These are phyloP conservation scores for Leuctra nigra DNA, from an alignment of 2,888 invertebrate genomes.

Conservation along the genomic window DNA sequence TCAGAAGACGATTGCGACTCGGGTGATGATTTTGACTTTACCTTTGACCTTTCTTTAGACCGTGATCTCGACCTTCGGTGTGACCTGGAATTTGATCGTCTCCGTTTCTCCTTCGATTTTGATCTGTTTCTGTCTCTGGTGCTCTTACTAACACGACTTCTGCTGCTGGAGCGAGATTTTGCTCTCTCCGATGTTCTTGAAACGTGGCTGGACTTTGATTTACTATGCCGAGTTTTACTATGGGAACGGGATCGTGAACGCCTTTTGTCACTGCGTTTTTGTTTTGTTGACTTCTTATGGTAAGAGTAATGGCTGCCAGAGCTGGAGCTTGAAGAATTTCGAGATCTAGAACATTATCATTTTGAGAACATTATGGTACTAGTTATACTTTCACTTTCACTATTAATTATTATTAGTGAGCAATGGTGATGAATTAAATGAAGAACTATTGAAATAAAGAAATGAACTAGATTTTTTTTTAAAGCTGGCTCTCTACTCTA, in stretches of 20 bases:
- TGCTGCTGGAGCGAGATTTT: constrained; percentile 23
- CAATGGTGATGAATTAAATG: too few relatives aligned
- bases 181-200: background rate
- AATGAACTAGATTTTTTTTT: too few relatives aligned
- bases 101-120: background rate
- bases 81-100: constrained; percentile 9
- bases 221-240: constrained; percentile 22
- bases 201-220: constrained; percentile 14
- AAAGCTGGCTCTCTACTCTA: too few relatives aligned
- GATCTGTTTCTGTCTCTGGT: constrained; percentile 12
- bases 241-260: constrained; percentile 24
- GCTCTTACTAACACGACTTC: constrained; percentile 13
- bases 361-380: too few relatives aligned
- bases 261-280: constrained; percentile 21
- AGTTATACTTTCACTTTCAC: too few relatives aligned
- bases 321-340: constrained; percentile 24
- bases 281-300: constrained; percentile 25
- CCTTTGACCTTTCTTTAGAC: constrained; percentile 18
- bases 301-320: constrained; percentile 24
- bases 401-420: too few relatives aligned
- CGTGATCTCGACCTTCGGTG: constrained; percentile 9
- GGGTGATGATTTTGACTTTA: constrained; percentile 13
- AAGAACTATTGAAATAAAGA: too few relatives aligned
- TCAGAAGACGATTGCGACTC: constrained; percentile 13
- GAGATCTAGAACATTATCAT: constrained; percentile 26